Evolutionary conservation across 2,113 vertebrate genomes (phyloP).

Genomic region (Pluvianellus socialis): DNA sequence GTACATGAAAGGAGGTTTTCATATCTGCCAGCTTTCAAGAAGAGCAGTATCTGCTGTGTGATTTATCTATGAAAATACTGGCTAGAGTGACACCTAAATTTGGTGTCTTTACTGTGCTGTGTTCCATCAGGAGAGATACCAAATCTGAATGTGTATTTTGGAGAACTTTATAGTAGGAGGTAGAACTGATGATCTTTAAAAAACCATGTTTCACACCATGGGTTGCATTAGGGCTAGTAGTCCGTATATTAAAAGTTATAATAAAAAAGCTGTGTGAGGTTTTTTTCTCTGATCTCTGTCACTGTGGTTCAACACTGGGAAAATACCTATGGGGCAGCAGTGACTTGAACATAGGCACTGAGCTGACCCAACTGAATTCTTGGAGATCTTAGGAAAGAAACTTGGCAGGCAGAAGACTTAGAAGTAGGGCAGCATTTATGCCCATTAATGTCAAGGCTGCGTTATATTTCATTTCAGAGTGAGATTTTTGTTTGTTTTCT

Average conservation of each 20-base stretch:
- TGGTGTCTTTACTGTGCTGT: not conserved
- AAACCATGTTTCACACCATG: not conserved
- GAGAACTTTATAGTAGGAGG: not conserved
- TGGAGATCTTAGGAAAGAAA: not conserved
- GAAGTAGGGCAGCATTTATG: not conserved
- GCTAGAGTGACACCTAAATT: not conserved
- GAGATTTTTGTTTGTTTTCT: not conserved
- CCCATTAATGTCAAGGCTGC: not conserved
- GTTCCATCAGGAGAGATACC: not conserved
- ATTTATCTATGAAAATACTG: not conserved
- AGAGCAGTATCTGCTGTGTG: not conserved
- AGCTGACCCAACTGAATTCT: not conserved
- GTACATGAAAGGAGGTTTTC: not conserved
- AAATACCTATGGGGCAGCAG: not conserved
- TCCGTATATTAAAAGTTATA: not conserved
- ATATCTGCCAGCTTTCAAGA: not conserved
- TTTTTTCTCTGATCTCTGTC: not conserved
- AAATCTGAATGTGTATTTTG: not conserved
- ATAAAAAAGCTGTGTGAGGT: not conserved
- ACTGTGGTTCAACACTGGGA: not conserved
- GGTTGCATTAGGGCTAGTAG: not conserved
- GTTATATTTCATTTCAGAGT: not conserved
- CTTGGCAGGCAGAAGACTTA: not conserved
- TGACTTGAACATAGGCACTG: not conserved
- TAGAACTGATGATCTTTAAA: not conserved